A percentile compares a stretch with the other conserved stretches of the same genome.
phyloP scores from a whole-genome alignment of 1,140 invertebrate genomes.

The Hycleus phaleratus region DNA sequence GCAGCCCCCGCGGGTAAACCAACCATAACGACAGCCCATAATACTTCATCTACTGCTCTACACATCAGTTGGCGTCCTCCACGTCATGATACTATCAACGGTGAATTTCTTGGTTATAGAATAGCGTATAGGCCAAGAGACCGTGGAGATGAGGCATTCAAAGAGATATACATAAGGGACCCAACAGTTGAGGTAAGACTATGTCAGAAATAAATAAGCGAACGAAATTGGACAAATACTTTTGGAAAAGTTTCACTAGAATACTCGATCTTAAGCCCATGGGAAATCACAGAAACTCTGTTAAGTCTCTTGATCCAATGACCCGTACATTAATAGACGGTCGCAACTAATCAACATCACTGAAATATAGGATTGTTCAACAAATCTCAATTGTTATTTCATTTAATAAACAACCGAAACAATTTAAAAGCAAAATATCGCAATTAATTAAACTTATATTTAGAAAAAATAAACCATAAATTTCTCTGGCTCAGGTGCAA shows the following conservation, averaged over 20 bases:
- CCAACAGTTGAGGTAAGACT: constrained; percentile 52
- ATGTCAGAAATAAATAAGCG: constrained; percentile 16
- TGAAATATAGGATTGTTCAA: too few species aligned
- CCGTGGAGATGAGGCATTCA: constrained; percentile 48
- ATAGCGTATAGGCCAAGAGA: constrained; percentile 60
- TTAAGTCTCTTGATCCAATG: constrained; percentile 24
- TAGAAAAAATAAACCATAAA: too few species aligned
- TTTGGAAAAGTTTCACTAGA: constrained; percentile 14
- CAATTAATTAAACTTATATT: too few species aligned
- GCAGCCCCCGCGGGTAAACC: constrained; percentile 66
- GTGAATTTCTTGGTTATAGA: constrained; percentile 71
- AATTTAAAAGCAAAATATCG: too few species aligned
- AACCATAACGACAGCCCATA: constrained; percentile 61
- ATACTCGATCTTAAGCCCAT: constrained; percentile 14
- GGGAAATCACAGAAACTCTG: constrained; percentile 26
- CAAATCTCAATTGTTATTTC: too few species aligned
- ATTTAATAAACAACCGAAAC: too few species aligned
- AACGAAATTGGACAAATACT: constrained; percentile 19
- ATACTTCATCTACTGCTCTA: constrained; percentile 60
- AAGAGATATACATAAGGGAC: constrained; percentile 62
- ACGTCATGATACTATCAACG: constrained; percentile 58
- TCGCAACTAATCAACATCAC: neutral
- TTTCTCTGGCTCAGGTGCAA: too few species aligned
- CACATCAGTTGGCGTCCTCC: constrained; percentile 66
- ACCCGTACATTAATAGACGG: constrained; percentile 22